Conservation (phyloP, 2,888 invertebrate genomes). For the Ennomos quercinarius region DNA sequence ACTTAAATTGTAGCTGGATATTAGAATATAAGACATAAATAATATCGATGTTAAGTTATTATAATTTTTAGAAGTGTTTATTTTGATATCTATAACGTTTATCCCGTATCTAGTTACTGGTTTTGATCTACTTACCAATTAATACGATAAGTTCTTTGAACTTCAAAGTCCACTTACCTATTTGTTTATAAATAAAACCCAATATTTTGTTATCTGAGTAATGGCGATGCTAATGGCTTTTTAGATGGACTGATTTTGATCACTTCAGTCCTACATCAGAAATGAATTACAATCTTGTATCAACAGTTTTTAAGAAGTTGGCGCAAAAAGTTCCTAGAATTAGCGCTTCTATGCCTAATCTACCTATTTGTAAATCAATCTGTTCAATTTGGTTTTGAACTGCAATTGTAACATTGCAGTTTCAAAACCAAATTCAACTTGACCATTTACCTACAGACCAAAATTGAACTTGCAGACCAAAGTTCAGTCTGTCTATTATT, state of each 20-base stretch:
- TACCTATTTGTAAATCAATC: too few species aligned
- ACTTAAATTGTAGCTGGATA: slow-evolving; percentile 67
- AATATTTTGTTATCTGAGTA: not conserved
- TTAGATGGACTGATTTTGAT: not conserved
- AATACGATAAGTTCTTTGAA: slow-evolving; percentile 51
- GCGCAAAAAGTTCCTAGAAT: too few species aligned
- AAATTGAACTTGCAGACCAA: too few species aligned
- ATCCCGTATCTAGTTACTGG: slow-evolving; percentile 49
- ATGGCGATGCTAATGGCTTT: not conserved
- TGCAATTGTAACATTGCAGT: too few species aligned
- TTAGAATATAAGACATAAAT: slow-evolving; percentile 49
- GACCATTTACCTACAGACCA: too few species aligned
- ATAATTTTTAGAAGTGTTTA: slow-evolving; percentile 75
- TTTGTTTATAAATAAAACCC: slow-evolving; percentile 44
- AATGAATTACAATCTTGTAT: too few species aligned
- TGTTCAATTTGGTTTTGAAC: too few species aligned
- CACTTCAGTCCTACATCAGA: too few species aligned
- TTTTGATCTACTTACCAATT: slow-evolving; percentile 58
- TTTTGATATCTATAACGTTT: slow-evolving; percentile 75
- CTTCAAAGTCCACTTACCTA: slow-evolving; percentile 49
- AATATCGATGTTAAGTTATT: slow-evolving; percentile 53
- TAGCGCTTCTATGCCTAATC: too few species aligned
- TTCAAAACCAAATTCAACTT: too few species aligned
- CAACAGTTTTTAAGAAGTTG: too few species aligned
- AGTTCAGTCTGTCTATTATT: too few species aligned